These are phyloP conservation scores for Stenurella melanura DNA, from an alignment of 2,888 invertebrate species.

Conservation along the genomic window DNA sequence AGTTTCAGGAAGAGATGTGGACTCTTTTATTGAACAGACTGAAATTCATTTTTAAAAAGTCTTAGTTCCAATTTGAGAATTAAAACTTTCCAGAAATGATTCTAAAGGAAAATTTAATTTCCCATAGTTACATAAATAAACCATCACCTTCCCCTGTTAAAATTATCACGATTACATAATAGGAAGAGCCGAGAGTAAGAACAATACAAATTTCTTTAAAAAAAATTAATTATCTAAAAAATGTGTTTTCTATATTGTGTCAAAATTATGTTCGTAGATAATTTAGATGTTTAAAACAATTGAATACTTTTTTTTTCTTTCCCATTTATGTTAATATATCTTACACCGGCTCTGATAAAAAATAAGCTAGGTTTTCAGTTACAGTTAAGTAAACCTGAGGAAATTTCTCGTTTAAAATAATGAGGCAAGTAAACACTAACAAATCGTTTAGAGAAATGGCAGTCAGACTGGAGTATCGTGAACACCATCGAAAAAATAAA, in stretches of 20 bases:
- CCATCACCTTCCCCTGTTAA: conserved; percentile 58
- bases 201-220: neutral
- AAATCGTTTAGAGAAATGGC: conserved; percentile 16
- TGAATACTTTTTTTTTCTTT: neutral
- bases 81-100: conserved; percentile 22
- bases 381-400: conserved; percentile 14
- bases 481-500: conserved; percentile 12
- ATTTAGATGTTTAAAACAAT: neutral
- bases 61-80: conserved; percentile 10
- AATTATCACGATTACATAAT: conserved; percentile 53
- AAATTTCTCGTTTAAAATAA: conserved; percentile 11
- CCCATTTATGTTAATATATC: neutral
- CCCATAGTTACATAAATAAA: conserved; percentile 50
- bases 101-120: conserved; percentile 20
- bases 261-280: too few relatives aligned
- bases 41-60: neutral
- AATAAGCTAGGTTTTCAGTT: conserved; percentile 11
- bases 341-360: neutral
- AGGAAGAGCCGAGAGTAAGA: conserved; percentile 11
- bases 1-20: conserved; percentile 55
- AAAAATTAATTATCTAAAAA: neutral
- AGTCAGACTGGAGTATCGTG: neutral
- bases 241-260: neutral
- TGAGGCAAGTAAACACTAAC: neutral
- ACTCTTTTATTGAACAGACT: conserved; percentile 40